Base-by-base conservation (phyloP, 2,888 invertebrate genomes). In the Notodonta ziczac region DNA sequence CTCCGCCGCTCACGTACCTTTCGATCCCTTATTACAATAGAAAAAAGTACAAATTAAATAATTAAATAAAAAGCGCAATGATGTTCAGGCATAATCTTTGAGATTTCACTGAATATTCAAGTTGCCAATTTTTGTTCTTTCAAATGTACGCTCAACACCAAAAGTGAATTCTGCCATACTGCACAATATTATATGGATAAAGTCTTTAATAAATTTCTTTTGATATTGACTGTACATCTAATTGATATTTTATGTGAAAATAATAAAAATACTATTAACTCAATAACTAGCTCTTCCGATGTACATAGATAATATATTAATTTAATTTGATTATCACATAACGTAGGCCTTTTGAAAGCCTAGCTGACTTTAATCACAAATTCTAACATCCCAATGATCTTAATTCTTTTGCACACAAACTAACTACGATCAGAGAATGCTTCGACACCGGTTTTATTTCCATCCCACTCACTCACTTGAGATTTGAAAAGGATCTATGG, bases 321-420 rank as follows among this genome's bases (percentile, higher is more conserved):
- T 50, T 16, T 50, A 9, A 67, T 72, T 72, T 75, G 73, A 78
- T 74, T 83, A 85, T 85, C 84, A 84, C 82, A 82, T 73, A 73
- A 69, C 10, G 53, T 65, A 74, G 79, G 81, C 76, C 74, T 80
- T 82, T 73, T 66, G 5, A 80, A 81, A 80, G 78, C 80, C 80
- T 71, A 70, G 68, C 69, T 62, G 71, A 69, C 73, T 69, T 73
- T 61, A 66, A 76, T 75, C 72, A 76, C 70, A 69, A 67, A 61
- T 64, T 70, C 57, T 59, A 62, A 62, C 55, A 54, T 66, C 63
- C 58, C 60, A 69, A 66, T 67, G 40, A 9, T n/a, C 5, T 9
- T 16, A 55, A 35, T 40, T n/a, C 8, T 40, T 9, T 55, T 14
- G 16, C 35, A 55, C 16, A 52, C 14, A 55, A 14, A 40, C 8